A percentile compares a stretch with the other conserved stretches of the same genome.
These are phyloP conservation scores for Drosophila helvetica DNA, from an alignment of 2,888 invertebrate species.

Conservation along the genomic window DNA sequence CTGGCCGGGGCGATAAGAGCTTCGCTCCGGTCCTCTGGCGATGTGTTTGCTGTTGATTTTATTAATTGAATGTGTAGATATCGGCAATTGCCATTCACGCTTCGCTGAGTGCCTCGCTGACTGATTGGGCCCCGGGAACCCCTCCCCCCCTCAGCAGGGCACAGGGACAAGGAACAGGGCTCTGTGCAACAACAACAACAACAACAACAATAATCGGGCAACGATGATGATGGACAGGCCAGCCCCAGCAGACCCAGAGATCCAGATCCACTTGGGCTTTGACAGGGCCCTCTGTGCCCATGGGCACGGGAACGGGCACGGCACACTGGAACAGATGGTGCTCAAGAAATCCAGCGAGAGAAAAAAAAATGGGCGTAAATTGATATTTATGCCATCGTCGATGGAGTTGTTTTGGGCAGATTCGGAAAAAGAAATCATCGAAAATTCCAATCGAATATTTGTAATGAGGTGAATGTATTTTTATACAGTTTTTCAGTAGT, in stretches of 20 bases:
- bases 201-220: conserved; percentile 23
- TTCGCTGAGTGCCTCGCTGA: conserved; percentile 71
- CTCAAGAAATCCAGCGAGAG: conserved; percentile 35
- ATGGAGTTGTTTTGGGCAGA: conserved; percentile 45
- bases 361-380: conserved; percentile 49
- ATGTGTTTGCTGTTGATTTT: conserved; percentile 59
- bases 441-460: conserved; percentile 19
- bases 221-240: conserved; percentile 60
- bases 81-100: conserved; percentile 77
- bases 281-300: conserved; percentile 29
- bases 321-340: conserved; percentile 65
- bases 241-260: conserved; percentile 7
- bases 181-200: conserved; percentile 13
- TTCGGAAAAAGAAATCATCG: conserved; percentile 15
- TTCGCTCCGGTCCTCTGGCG: conserved; percentile 10
- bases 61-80: conserved; percentile 77
- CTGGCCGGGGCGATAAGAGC: conserved; percentile 43
- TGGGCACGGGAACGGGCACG: conserved; percentile 44
- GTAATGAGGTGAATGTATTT: conserved; percentile 37
- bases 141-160: neutral
- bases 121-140: conserved; percentile 60
- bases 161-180: conserved; percentile 3
- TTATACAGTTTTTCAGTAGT: neutral
- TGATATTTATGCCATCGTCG: conserved; percentile 50
- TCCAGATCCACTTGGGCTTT: conserved; percentile 29